Evolutionary conservation across 1,140 invertebrate genomes (phyloP), one percentile per base, ranked within the genome.

Genomic region (Tribolium castaneum): DNA sequence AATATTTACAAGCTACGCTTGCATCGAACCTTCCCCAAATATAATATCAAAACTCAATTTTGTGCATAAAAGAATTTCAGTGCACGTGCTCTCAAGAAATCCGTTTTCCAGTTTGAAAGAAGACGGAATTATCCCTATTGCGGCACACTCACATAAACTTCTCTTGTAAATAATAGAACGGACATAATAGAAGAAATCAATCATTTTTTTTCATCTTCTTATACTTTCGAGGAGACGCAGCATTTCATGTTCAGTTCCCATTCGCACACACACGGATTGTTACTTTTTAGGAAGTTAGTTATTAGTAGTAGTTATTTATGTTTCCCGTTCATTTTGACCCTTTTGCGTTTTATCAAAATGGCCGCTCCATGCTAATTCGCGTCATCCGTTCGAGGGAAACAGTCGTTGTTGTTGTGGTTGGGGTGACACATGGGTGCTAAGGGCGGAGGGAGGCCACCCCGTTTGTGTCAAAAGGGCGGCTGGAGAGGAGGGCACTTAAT

Each of bases 401-500:
- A 50, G 59, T 39, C 25, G 76, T 62, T 75, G 35, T 62, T 75
- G 35, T 75, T 35, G 30, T 66, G 59, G 59, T 66, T 76, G 50
- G 73, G 78, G 78, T 81, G 80, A 80, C 76, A 81, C 80, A 80
- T 80, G 73, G 78, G 52, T 80, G 73, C 35, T 49, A 45, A 56
- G 54, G 80, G 80, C 80, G 80, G 78, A 54, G 78, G 76, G 78
- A 77, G 51, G 70, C 45, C 14, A 70, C 52, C 19, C 50, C 70
- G 62, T 74, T 75, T 78, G 70, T 79, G 78, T 70, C 39, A 59
- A 30, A 74, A 75, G 80, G 77, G 72, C 72, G 66, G 71, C 66
- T n/a, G n/a, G 14, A 72, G 71, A 71, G 78, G 78, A 78, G 80
- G 78, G 80, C 75, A 70, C 78, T 75, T 81, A 81, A 81, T 81